Evolutionary conservation across 2,888 invertebrate species (phyloP), one percentile per base, ranked within the genome.

Genomic region (Acholoe squamosa): DNA sequence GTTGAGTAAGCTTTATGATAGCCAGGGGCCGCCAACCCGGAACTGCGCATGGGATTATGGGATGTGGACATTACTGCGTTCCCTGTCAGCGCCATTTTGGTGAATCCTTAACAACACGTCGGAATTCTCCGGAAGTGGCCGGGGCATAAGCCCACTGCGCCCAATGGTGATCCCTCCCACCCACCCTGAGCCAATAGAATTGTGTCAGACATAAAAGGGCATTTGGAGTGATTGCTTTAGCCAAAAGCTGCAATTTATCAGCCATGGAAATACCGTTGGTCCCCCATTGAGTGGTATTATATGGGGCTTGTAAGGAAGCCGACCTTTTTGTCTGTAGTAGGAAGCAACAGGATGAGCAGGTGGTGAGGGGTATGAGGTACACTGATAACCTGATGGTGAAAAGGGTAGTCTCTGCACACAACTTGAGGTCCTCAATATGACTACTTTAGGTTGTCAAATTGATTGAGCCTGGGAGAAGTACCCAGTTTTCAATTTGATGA

Each of bases 11-110:
- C 43, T 43, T 43, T 43, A 43, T 43, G 5, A 43, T 43, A 43
- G 43, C 43, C 43, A 43, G 43, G 61, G 61, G 61, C n/a, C 61
- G 22, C 61, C 61, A 61, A 61, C 71, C 71, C 71, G 71, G 71
- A 71, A 71, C 71, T 61, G 22, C 22, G 61, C 61, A 1, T 19
- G 3, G 71, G 14, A 71, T 71, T 71, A 71, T 71, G 71, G 28
- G 28, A 28, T 71, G 14, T 25, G 28, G 14, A 14, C 71, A 71
- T 71, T 71, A 71, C 71, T 25, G 28, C 25, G 71, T 71, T 71
- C 71, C 61, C 71, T 71, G 71, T 71, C 71, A 28, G 31, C 71
- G 3, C 28, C 71, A 25, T 28, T 71, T 71, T 71, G 71, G 71
- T 14, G 31, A 71, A 71, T 71, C 28, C 28, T 28, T 71, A 71